Base-by-base conservation (phyloP, 1,140 invertebrate genomes). In the Sitophilus oryzae region DNA sequence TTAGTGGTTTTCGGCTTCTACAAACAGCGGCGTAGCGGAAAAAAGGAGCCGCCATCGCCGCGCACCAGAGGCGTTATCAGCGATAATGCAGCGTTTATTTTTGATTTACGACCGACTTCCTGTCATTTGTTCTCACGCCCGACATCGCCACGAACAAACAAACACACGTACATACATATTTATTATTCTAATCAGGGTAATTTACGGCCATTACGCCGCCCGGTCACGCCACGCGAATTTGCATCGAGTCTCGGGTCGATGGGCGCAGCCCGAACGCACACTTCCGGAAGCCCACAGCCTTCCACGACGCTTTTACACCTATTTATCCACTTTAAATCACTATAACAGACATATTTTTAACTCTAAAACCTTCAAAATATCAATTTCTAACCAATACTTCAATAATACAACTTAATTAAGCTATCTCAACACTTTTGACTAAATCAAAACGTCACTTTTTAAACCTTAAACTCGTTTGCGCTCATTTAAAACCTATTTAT, bases 71-170 rank as follows among this genome's bases (percentile, higher is more conserved):
- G 25, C 47, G 47, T 50, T 50, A 50, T 50, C 47, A 21, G 34
- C 35, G 22, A 50, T 50, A 35, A 50, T 37, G 20, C 18, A 19
- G 34, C 16, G 47, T 23, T 35, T 52, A 52, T 53, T 22, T 53
- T 53, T 53, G 51, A 53, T 53, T 45, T 53, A 53, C 34, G 30
- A n/a, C 42, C 35, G 14, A 38, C 41, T 53, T 53, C 51, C 51
- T 46, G 51, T 53, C 51, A 53, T 53, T 53, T 46, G 51, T 53
- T 53, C 51, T 53, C 51, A 53, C 51, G 51, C 21, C 41, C 43
- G 18, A 38, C 25, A 23, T 14, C 30, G 35, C 40, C 19, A 16
- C 42, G 34, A 30, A 38, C 51, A 19, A 53, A 53, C 51, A 40
- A 45, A 53, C 51, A 53, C 35, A 46, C 25, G 37, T 41, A 46